These are phyloP conservation scores for Creontiades dilutus DNA, from an alignment of 2,888 invertebrate species.

Conservation along the genomic window DNA sequence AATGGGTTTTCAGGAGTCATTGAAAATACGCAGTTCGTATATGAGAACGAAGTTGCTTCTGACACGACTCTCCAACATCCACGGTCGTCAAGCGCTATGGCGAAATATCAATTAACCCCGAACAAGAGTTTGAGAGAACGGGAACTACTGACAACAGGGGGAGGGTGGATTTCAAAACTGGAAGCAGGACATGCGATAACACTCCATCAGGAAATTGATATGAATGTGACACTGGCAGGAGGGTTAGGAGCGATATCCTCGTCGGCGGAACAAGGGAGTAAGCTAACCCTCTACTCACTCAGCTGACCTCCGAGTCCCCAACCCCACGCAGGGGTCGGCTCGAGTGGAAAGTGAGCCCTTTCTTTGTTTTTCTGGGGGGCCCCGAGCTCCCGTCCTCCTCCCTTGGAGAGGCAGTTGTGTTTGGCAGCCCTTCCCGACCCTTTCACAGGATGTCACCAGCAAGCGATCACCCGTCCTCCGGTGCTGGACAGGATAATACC, in stretches of 20 bases:
- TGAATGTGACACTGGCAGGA: slow-evolving; percentile 36
- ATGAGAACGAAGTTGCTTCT: slow-evolving; percentile 2
- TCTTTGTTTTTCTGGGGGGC: background rate
- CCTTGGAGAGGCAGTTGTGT: slow-evolving; percentile 19
- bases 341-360: slow-evolving; percentile 36
- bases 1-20: slow-evolving; percentile 36
- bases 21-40: slow-evolving; percentile 12
- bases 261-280: slow-evolving; percentile 1
- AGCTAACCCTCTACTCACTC: background rate
- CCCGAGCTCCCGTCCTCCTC: background rate
- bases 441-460: slow-evolving; percentile 3
- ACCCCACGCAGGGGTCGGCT: background rate
- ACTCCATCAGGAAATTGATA: slow-evolving; percentile 42
- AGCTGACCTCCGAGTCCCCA: background rate
- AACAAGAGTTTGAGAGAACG: background rate
- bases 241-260: background rate
- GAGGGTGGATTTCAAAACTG: background rate
- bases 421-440: background rate
- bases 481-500: background rate
- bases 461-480: slow-evolving; percentile 5
- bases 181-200: slow-evolving; percentile 23
- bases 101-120: slow-evolving; percentile 32
- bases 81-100: slow-evolving; percentile 8
- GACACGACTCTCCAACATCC: slow-evolving; percentile 2
- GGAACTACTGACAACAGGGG: background rate